Base-by-base conservation (phyloP, 2,797 vertebrate species). In the Lithobates pipiens region DNA sequence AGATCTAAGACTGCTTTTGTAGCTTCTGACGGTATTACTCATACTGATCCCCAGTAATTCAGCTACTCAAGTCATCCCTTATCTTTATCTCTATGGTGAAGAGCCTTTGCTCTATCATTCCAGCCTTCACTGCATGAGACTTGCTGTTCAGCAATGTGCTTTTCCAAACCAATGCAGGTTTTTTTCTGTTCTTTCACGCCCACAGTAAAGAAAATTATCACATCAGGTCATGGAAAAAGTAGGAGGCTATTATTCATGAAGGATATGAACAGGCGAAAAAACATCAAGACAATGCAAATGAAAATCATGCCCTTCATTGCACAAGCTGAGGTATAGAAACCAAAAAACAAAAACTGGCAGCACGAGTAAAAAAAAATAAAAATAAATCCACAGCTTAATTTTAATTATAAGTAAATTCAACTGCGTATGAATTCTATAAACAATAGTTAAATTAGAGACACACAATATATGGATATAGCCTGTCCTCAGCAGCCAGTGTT, bases 241-340 rank as follows among this genome's bases (percentile, higher is more conserved):
- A 89, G 90, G 90, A 91, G 82, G 88, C 85, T 90, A 89, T 90
- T 91, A 89, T 91, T 93, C 91, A 91, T 88, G 83, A 61, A 88
- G 87, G 84, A 89, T 89, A 90, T 89, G 88, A 90, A 88, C 86
- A 80, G 3, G 32, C 18, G 18, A 72, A 83, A 89, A 80, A 61
- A 61, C 50, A 73, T 90, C 86, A 82, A 85, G 88, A 85, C 73
- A 82, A 82, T 86, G 68, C 50, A 81, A 82, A 77, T 82, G 11
- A 69, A 71, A 77, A 36, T 82, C 32, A n/a, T 65, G 73, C 69
- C 50, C 25, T 73, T 34, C 39, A 86, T 72, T 86, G 77, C 75
- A 39, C 54, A 50, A 77, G 54, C 54, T 65, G 36, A n/a, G 6
- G 69, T 67, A 32, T 9, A 63, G 18, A 57, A 68, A 81, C 6